Evolutionary conservation across 2,113 vertebrate genomes (phyloP).

Genomic region (Butorides virescens): DNA sequence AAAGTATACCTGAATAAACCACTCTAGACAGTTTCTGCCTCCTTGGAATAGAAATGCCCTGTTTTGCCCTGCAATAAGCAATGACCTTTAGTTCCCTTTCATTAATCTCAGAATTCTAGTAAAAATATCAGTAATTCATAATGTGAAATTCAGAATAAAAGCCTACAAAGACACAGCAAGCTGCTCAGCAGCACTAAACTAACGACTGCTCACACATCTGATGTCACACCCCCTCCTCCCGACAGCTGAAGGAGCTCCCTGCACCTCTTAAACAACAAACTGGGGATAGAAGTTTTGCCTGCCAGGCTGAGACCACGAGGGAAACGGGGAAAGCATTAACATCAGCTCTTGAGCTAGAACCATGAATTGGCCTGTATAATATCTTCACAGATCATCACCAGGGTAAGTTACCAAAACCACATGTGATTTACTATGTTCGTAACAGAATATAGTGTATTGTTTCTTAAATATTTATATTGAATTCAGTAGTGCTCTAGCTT

Average conservation of each 20-base stretch:
- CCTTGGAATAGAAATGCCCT: neutral
- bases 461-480: neutral
- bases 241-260: no score
- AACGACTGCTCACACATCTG: no score
- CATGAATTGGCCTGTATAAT: neutral
- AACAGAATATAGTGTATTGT: rapidly evolving
- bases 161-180: no score
- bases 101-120: neutral
- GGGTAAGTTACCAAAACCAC: rapidly evolving
- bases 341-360: neutral
- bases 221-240: rapidly evolving
- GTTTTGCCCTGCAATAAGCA: neutral
- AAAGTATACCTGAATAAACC: rapidly evolving
- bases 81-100: neutral
- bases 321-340: rapidly evolving
- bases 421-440: neutral
- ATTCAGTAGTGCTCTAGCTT: neutral
- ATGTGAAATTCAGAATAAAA: neutral
- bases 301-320: neutral
- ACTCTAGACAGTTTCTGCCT: neutral
- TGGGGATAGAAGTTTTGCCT: neutral
- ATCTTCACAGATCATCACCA: neutral
- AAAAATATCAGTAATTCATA: neutral
- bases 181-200: neutral
- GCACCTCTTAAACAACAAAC: rapidly evolving